Evolutionary conservation across 2,888 invertebrate genomes (phyloP).

Genomic region (Cylloceria caligata): DNA sequence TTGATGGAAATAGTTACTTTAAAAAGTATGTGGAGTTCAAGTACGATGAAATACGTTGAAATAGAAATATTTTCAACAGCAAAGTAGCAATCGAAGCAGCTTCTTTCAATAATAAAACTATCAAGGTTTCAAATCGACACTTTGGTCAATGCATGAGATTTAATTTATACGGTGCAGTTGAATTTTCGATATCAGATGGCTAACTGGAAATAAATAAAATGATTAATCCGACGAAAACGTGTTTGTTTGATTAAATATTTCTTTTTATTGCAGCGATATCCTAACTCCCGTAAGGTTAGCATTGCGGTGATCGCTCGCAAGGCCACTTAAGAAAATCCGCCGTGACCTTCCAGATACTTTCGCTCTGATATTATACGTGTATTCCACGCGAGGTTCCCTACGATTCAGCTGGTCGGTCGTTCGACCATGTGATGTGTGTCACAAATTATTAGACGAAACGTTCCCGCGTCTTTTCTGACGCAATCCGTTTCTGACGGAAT

Average conservation of each 20-base stretch:
- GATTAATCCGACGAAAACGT: background rate
- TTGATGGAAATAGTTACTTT: too few relatives aligned
- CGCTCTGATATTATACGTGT: background rate
- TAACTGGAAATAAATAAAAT: too few relatives aligned
- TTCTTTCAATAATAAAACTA: background rate
- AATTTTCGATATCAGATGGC: too few relatives aligned
- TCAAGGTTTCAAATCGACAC: background rate
- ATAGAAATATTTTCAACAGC: too few relatives aligned
- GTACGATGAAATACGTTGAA: too few relatives aligned
- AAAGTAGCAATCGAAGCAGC: too few relatives aligned
- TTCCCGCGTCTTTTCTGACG: conserved; percentile 72
- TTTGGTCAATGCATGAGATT: too few relatives aligned
- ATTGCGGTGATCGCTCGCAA: background rate
- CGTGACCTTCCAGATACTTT: conserved; percentile 38
- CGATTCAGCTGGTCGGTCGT: conserved; percentile 53
- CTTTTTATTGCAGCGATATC: too few relatives aligned
- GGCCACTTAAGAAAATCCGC: background rate
- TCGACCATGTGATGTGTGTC: conserved; percentile 17
- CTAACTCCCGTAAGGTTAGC: conserved; percentile 38
- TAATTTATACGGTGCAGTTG: too few relatives aligned
- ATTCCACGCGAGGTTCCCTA: conserved; percentile 31
- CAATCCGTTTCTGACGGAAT: conserved; percentile 69
- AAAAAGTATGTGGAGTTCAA: too few relatives aligned
- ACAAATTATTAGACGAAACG: background rate
- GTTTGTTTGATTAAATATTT: too few relatives aligned